Evolutionary conservation across 64 coral and sea anemone genomes (phyloP), one percentile per base, ranked within the genome.

Genomic region (Acropora tenuis): DNA sequence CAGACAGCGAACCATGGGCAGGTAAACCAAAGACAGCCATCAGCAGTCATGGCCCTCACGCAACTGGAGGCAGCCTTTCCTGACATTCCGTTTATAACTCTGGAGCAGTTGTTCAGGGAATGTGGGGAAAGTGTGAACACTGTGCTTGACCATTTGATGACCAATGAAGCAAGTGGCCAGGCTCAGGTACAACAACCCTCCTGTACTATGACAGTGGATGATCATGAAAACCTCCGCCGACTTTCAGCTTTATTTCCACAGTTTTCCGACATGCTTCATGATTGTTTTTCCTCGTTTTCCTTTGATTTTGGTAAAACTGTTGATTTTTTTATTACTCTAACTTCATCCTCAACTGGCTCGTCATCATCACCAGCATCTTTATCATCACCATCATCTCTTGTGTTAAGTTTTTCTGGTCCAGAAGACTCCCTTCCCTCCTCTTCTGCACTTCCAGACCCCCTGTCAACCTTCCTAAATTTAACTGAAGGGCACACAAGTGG

Each of bases 251-350:
- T 73, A 6, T 73, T 73, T 41, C 69, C 69, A 73, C 69, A 73
- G 30, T 73, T 73, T 73, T 3, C 30, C 18, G 9, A 20, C 30
- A 73, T 73, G n/a, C 18, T 73, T 73, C n/a, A 73, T 73, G 69
- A 73, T 73, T 73, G 18, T 41, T 73, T 73, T 73, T 43, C 69
- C 69, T 73, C 69, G 30, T 73, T 73, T 73, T 73, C 69, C 30
- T 73, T 73, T 73, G 30, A 73, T 6, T 73, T 73, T 73, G 69
- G 17, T 73, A 41, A 73, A 73, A 73, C 69, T 3, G 69, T 73
- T 41, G 69, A 73, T 55, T 73, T 43, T 73, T 19, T 73, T 3
- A 0, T 41, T 73, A 41, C n/a, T 41, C n/a, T 73, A 41, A 73
- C 30, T 41, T 73, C 1, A 73, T 43, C 69, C 40, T 73, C 8